Evolutionary conservation across 1,140 invertebrate genomes (phyloP).

Genomic region (Steinernema feltiae): DNA sequence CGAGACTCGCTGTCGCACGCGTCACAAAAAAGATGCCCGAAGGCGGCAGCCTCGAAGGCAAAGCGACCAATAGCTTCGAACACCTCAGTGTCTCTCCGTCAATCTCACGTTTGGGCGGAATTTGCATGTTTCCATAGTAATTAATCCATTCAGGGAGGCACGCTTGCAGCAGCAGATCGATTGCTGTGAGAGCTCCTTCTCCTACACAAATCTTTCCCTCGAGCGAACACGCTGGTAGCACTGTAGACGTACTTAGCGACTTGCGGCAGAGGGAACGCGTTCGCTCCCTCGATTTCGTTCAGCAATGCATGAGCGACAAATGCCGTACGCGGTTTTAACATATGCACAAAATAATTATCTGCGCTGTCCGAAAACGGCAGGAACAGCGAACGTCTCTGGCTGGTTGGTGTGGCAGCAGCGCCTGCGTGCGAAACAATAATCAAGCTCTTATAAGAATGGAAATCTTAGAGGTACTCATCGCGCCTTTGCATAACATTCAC

Average conservation of each 20-base stretch:
- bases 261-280: too few species aligned
- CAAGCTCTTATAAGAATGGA: too few species aligned
- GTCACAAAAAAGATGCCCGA: conserved; percentile 11
- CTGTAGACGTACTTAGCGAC: too few species aligned
- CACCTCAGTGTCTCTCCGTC: not conserved
- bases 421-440: not conserved
- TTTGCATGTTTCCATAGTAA: conserved; percentile 15
- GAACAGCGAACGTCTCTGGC: not conserved
- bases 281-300: not conserved
- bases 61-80: not conserved
- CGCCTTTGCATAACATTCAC: too few species aligned
- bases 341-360: conserved; percentile 9
- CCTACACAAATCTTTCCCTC: not conserved
- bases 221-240: not conserved
- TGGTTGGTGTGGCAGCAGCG: too few species aligned
- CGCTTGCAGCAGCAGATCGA: not conserved
- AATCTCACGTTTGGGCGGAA: not conserved
- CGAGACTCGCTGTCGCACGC: not conserved
- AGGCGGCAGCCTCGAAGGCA: not conserved
- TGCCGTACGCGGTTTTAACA: not conserved
- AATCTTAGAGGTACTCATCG: too few species aligned
- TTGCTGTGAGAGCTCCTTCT: not conserved
- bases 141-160: not conserved
- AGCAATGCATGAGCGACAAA: conserved; percentile 5
- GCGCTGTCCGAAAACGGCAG: not conserved